phyloP scores from a whole-genome alignment of 2,797 vertebrate species.

The Heteromormyrus szaboi region DNA sequence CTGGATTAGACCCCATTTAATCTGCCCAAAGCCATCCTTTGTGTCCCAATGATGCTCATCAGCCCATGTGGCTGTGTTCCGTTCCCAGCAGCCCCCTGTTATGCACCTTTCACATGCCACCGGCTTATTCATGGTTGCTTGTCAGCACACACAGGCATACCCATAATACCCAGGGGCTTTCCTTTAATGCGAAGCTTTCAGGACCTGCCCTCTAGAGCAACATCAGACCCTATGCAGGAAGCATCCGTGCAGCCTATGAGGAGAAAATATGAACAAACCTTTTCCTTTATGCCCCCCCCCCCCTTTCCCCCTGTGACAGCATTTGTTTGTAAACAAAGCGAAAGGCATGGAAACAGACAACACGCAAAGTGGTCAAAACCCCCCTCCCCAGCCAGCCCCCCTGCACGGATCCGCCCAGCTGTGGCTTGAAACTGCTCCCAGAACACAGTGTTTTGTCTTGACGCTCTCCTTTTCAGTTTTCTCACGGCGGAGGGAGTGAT shows the following conservation, averaged over 20 bases:
- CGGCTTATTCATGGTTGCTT: background rate
- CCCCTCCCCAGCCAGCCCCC: background rate
- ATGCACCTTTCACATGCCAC: constrained; percentile 20
- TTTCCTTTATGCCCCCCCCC: constrained; percentile 10
- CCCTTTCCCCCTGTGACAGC: background rate
- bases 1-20: constrained; percentile 50
- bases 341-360: constrained; percentile 11
- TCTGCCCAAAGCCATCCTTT: constrained; percentile 56
- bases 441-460: constrained; percentile 6
- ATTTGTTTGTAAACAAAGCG: constrained; percentile 26
- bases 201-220: background rate
- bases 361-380: background rate
- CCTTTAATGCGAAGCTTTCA: background rate
- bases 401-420: background rate
- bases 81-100: background rate
- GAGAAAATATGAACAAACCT: constrained; percentile 23
- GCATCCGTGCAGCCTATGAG: background rate
- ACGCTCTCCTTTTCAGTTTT: background rate
- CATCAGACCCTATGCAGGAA: background rate
- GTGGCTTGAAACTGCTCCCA: background rate
- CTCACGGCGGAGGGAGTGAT: background rate
- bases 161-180: background rate
- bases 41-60: constrained; percentile 53
- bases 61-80: constrained; percentile 44
- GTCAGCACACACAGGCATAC: background rate